These are phyloP conservation scores for Hystrix brachyura DNA, from an alignment of 2,113 vertebrate genomes.

Conservation along the genomic window DNA sequence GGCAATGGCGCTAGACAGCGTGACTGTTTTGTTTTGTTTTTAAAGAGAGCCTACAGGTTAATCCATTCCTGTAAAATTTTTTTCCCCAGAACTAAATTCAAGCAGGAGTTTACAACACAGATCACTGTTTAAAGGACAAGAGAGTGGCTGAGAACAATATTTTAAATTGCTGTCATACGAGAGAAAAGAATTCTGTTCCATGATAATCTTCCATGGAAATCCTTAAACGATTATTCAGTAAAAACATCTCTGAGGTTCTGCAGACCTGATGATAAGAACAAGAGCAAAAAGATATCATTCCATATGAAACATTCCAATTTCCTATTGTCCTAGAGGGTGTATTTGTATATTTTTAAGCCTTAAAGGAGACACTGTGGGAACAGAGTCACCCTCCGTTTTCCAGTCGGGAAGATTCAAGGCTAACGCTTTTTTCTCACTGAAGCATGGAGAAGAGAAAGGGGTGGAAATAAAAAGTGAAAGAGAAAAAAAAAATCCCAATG, in stretches of 20 bases:
- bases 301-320: background rate
- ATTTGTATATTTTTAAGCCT: background rate
- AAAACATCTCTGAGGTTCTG: background rate
- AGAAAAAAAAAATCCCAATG: background rate
- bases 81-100: constrained; percentile 31
- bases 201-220: background rate
- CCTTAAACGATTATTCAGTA: background rate
- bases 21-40: background rate
- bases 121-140: background rate
- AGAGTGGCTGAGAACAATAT: background rate
- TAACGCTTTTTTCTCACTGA: background rate
- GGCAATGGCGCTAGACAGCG: background rate
- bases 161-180: background rate
- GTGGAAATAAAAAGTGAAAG: background rate
- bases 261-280: background rate
- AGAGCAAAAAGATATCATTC: background rate
- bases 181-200: background rate
- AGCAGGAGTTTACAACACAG: background rate
- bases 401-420: background rate
- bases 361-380: background rate
- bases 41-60: background rate
- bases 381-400: too few species aligned
- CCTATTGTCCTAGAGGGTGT: background rate
- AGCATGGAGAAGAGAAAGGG: background rate
- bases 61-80: background rate